Base-by-base conservation (phyloP, 2,113 vertebrate species). In the Ellobius talpinus region DNA sequence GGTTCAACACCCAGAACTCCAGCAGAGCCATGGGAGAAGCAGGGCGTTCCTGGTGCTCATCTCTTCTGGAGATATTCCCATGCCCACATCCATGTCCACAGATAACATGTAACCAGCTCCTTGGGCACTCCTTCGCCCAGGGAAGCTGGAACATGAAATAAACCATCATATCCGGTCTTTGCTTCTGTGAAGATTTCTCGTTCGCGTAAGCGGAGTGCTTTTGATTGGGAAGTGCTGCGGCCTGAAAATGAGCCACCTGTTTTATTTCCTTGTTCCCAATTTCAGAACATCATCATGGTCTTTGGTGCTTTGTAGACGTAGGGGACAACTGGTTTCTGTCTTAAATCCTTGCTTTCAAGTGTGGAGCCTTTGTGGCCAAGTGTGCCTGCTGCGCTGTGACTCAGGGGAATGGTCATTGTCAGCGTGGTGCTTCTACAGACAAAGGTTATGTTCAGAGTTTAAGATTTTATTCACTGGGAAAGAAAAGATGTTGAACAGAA, bases 401-500 rank as follows among this genome's bases (percentile, higher is more conserved):
- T 65, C n/a, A 0, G 33, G 23, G 36, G 24, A 42, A 45, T 6
- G 0, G 26, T 52, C 58, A 8, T 31, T 26, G 36, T 76, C 65
- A 29, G 47, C 24, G 0, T 0, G 9, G 24, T 1, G 24, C 79
- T 77, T 66, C 88, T 63, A 58, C 19, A 79, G 39, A 73, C 42
- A 95, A 86, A 96, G 77, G 39, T 63, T 81, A 50, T n/a, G 24
- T n/a, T 66, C 63, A 68, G 3, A 74, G 50, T 93, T 87, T 45
- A 63, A 73, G 81, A 26, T 93, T 93, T 16, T 86, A 89, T 92
- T 95, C 50, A 3, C 88, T 86, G 72, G 36, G 76, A 70, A 89
- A 94, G 50, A 95, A 95, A 96, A 93, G 70, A 93, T 74, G 1
- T 42, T 89, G 77, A 82, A 78, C 31, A 77, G 87, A 96, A 95